Percentiles rank a stretch among this genome's conserved stretches.
Evolutionary conservation across 2,113 vertebrate species (phyloP).

Genomic region (Thalassoma bifasciatum): DNA sequence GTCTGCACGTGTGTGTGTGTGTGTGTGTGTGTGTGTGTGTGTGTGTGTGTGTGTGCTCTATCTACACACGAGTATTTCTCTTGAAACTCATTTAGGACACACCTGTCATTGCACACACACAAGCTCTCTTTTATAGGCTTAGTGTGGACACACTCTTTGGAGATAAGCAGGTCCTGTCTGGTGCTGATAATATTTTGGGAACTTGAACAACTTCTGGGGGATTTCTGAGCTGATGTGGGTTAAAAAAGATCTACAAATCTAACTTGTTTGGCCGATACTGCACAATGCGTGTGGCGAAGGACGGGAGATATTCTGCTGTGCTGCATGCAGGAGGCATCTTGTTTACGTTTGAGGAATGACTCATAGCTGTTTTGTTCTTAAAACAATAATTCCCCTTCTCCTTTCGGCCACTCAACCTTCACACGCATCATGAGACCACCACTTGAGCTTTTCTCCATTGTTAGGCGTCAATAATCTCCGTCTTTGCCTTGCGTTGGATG

Average conservation of each 20-base stretch:
- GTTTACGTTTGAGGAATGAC: background rate
- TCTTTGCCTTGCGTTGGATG: conserved; percentile 33
- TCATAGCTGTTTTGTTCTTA: background rate
- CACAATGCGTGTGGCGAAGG: background rate
- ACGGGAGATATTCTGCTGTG: too few relatives aligned
- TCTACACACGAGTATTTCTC: conserved; percentile 25
- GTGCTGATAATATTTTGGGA: conserved; percentile 35
- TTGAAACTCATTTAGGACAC: conserved; percentile 55
- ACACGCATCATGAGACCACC: conserved; percentile 25
- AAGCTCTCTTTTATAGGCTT: conserved; percentile 12
- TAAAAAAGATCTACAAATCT: conserved; percentile 24
- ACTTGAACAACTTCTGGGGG: conserved; percentile 30
- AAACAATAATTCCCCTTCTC: conserved; percentile 3
- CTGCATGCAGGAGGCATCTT: background rate
- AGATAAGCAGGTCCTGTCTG: conserved; percentile 31
- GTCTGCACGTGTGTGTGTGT: conserved; percentile 38
- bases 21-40: conserved; percentile 27
- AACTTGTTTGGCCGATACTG: conserved; percentile 24
- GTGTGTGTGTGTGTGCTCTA: background rate
- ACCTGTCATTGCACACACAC: conserved; percentile 51
- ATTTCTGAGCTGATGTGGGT: conserved; percentile 23
- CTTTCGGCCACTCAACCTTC: background rate
- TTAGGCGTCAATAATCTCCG: conserved; percentile 52
- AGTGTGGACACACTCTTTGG: background rate
- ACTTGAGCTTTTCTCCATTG: conserved; percentile 36